Evolutionary conservation across 2,797 vertebrate genomes (phyloP).

Genomic region (Micrastur ruficollis): DNA sequence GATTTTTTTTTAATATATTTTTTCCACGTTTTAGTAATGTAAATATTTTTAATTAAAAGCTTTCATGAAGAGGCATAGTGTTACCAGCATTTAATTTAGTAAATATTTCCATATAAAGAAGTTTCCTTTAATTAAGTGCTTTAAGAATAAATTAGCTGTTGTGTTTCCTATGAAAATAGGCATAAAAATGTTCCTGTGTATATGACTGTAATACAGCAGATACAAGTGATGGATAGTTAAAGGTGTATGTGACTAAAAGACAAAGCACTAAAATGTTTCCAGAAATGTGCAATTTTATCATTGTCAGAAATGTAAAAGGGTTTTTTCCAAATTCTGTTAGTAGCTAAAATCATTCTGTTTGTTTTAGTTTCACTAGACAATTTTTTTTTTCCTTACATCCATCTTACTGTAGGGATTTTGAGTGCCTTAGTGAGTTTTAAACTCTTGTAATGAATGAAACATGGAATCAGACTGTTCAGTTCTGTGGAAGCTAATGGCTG

Average conservation of each 20-base stretch:
- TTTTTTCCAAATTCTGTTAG: not conserved
- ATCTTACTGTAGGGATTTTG: slow-evolving; percentile 16
- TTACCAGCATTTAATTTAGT: not conserved
- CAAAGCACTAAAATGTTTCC: not conserved
- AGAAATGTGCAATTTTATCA: not conserved
- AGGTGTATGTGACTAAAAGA: not conserved
- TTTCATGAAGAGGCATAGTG: not conserved
- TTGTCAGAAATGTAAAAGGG: not conserved
- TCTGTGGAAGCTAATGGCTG: not conserved
- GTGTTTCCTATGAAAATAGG: not conserved
- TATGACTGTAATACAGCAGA: not conserved
- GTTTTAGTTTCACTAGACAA: slow-evolving; percentile 34
- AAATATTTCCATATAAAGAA: not conserved
- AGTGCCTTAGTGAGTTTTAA: slow-evolving; percentile 20
- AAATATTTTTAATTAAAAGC: slow-evolving; percentile 27
- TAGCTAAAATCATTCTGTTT: slow-evolving; percentile 50
- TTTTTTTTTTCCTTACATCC: not conserved
- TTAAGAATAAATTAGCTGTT: not conserved
- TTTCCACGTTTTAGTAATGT: not conserved
- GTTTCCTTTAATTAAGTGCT: slow-evolving; percentile 14
- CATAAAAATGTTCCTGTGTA: not conserved
- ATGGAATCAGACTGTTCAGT: not conserved
- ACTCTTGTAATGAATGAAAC: slow-evolving; percentile 19
- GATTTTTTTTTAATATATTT: not conserved
- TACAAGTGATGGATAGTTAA: not conserved